These are phyloP conservation scores for Drosophila tani DNA, from an alignment of 1,140 invertebrate genomes.

Conservation along the genomic window DNA sequence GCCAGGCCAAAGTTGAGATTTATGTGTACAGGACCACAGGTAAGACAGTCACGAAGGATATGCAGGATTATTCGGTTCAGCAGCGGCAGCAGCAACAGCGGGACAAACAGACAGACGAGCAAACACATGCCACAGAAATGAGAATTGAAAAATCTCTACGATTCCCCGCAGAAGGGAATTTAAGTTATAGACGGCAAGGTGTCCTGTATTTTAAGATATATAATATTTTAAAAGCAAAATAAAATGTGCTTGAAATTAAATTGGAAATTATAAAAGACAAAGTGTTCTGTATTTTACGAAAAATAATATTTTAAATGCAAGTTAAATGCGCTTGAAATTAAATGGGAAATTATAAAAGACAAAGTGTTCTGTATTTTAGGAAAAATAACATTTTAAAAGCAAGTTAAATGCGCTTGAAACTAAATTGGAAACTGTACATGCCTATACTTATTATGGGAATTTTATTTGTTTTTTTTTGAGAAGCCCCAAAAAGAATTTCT, in stretches of 20 bases:
- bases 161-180: constrained; percentile 1
- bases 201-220: neutral
- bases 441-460: no score
- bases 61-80: constrained; percentile 11
- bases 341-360: no score
- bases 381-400: no score
- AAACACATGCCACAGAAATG: constrained; percentile 33
- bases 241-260: no score
- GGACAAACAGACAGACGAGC: neutral
- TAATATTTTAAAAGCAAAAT: no score
- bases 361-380: neutral
- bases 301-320: no score
- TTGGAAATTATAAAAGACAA: no score
- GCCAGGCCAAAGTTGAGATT: constrained; percentile 22
- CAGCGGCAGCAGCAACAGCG: neutral
- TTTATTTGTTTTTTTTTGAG: no score
- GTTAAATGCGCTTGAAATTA: no score
- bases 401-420: no score
- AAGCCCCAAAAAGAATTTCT: no score
- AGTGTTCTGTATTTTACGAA: neutral
- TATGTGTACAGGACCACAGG: constrained; percentile 26
- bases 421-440: no score
- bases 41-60: constrained; percentile 31
- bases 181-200: neutral
- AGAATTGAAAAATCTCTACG: constrained; percentile 17